Conservation (phyloP, 2,113 vertebrate genomes). For the Corythornis cristatus region DNA sequence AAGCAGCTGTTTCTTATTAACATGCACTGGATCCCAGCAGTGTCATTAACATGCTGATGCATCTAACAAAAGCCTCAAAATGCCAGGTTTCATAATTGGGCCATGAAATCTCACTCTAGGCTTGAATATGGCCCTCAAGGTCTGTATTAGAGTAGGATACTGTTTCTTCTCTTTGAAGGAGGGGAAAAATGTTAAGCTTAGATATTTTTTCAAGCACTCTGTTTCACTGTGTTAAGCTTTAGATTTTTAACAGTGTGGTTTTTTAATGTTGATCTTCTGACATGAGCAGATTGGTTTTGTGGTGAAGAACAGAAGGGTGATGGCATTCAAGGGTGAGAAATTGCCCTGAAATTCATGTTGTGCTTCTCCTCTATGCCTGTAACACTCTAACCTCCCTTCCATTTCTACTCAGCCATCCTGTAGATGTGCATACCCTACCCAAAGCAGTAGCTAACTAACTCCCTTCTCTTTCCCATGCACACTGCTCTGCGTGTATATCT, state of each 20-base stretch:
- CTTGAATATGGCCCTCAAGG: neutral
- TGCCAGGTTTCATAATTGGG: constrained; percentile 40
- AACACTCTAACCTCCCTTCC: neutral
- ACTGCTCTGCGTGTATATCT: neutral
- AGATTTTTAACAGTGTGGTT: neutral
- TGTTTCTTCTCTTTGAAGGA: neutral
- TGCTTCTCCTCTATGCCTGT: neutral
- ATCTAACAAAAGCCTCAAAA: constrained; percentile 31
- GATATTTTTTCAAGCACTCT: neutral
- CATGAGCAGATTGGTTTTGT: neutral
- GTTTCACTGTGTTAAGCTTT: neutral
- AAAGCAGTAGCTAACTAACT: neutral
- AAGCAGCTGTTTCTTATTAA: constrained; percentile 43
- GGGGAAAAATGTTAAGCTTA: neutral
- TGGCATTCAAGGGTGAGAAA: neutral
- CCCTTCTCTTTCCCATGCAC: neutral
- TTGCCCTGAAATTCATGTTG: neutral
- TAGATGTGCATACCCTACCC: neutral
- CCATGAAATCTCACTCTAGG: constrained; percentile 18
- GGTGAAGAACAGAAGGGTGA: accelerated
- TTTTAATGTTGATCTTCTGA: neutral
- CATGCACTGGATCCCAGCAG: constrained; percentile 32
- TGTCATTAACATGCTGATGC: constrained; percentile 41
- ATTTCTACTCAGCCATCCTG: neutral
- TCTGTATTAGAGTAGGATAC: neutral